These are phyloP conservation scores for Epinephelus awoara DNA, from an alignment of 2,797 vertebrate species.

Conservation along the genomic window DNA sequence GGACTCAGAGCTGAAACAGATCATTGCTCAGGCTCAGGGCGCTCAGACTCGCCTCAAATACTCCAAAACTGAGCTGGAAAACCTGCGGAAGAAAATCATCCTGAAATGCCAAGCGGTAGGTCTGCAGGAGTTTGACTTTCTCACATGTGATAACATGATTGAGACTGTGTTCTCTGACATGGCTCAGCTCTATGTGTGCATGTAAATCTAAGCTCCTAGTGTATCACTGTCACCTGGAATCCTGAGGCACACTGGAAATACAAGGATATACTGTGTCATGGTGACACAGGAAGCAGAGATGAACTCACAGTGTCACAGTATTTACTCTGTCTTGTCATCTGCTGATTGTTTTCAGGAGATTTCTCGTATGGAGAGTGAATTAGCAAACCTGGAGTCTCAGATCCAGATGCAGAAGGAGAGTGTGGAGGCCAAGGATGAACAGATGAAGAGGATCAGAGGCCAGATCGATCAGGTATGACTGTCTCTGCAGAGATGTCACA, in stretches of 20 bases:
- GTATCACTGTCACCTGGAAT: background rate
- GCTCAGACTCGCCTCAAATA: slow-evolving; percentile 92
- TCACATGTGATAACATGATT: background rate
- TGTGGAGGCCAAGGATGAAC: slow-evolving; percentile 79
- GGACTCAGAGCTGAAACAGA: slow-evolving; percentile 91
- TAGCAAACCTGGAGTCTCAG: slow-evolving; percentile 88
- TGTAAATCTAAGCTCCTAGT: background rate
- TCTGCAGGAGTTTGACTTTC: background rate
- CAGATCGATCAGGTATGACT: slow-evolving; percentile 88
- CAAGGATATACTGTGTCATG: background rate
- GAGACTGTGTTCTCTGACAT: background rate
- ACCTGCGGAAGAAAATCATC: slow-evolving; percentile 88
- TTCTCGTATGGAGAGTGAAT: slow-evolving; percentile 91
- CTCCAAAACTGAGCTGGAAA: slow-evolving; percentile 90
- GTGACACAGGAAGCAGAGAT: background rate
- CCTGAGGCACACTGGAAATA: background rate
- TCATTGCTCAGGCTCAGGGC: slow-evolving; percentile 88
- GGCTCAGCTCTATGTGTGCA: background rate
- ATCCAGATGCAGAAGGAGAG: slow-evolving; percentile 85
- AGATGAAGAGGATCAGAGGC: slow-evolving; percentile 83
- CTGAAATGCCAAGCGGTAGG: slow-evolving; percentile 85
- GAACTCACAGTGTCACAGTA: background rate
- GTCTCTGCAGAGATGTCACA: too few relatives aligned
- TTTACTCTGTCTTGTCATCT: background rate
- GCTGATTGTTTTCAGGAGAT: slow-evolving; percentile 87